These are phyloP conservation scores for Yponomeuta plumbellus DNA, from an alignment of 2,888 invertebrate species.

Conservation along the genomic window DNA sequence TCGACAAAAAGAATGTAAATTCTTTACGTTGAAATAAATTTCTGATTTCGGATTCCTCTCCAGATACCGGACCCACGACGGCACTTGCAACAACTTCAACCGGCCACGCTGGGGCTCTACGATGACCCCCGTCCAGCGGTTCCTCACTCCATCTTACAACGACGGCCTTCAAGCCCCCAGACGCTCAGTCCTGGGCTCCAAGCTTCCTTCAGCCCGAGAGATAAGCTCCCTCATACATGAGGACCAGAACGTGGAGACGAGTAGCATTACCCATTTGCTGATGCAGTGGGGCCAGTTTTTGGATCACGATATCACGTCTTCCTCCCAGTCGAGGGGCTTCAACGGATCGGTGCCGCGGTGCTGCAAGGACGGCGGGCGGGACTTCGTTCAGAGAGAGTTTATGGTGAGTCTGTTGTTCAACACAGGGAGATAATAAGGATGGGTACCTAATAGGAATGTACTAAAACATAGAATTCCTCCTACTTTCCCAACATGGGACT, in stretches of 20 bases:
- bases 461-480: too few species aligned
- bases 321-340: conserved; percentile 85
- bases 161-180: conserved; percentile 81
- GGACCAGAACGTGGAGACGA: conserved; percentile 78
- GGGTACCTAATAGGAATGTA: neutral
- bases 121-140: conserved; percentile 88
- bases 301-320: conserved; percentile 91
- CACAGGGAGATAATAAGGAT: neutral
- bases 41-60: too few species aligned
- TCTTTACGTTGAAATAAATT: too few species aligned
- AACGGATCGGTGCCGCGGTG: conserved; percentile 88
- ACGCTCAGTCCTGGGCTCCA: conserved; percentile 74
- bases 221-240: conserved; percentile 81
- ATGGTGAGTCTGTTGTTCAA: conserved; percentile 60
- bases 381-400: conserved; percentile 78
- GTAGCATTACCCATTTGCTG: conserved; percentile 84
- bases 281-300: conserved; percentile 96
- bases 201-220: conserved; percentile 85
- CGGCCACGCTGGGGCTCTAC: conserved; percentile 88
- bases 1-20: too few species aligned
- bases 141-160: conserved; percentile 87
- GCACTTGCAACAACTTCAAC: conserved; percentile 90
- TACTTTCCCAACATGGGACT: too few species aligned
- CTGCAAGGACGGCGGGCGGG: conserved; percentile 79
- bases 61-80: conserved; percentile 89